A percentile compares a stretch with the other conserved stretches of the same genome.
Evolutionary conservation across 1,140 invertebrate genomes (phyloP).

Genomic region (Magallana angulata): DNA sequence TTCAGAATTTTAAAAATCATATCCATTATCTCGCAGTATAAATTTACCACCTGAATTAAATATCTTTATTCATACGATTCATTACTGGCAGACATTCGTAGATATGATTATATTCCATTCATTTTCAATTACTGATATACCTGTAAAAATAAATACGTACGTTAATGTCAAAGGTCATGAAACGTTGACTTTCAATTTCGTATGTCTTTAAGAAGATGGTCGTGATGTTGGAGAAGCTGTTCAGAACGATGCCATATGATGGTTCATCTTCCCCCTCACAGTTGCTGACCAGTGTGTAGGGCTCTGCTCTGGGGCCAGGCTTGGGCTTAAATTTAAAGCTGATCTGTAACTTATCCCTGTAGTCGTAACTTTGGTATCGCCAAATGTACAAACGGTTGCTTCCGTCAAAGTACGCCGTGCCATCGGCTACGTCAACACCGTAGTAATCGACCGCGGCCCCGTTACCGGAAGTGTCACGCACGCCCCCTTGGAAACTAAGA

Average conservation of each 20-base stretch:
- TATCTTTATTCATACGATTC: no score
- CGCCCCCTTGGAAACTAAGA: neutral
- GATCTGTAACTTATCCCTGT: neutral
- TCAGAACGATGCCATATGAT: neutral
- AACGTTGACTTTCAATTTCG: neutral
- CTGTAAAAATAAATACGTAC: neutral
- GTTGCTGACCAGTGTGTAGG: constrained; percentile 22
- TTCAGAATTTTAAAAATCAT: no score
- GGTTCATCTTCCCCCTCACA: neutral
- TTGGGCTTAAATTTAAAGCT: constrained; percentile 16
- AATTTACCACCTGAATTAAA: no score
- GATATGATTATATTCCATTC: no score
- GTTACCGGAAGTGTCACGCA: no score
- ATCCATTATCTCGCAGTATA: no score
- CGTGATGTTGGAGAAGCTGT: neutral
- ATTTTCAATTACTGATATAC: no score
- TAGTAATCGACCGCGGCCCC: neutral
- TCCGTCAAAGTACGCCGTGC: neutral
- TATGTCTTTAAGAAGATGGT: constrained; percentile 16
- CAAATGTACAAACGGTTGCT: neutral
- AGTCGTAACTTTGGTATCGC: neutral
- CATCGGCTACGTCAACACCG: neutral
- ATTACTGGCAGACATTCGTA: no score
- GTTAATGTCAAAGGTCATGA: neutral
- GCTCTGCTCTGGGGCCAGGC: neutral